These are phyloP conservation scores for Sarcoramphus papa DNA, from an alignment of 2,797 vertebrate species.

Conservation along the genomic window DNA sequence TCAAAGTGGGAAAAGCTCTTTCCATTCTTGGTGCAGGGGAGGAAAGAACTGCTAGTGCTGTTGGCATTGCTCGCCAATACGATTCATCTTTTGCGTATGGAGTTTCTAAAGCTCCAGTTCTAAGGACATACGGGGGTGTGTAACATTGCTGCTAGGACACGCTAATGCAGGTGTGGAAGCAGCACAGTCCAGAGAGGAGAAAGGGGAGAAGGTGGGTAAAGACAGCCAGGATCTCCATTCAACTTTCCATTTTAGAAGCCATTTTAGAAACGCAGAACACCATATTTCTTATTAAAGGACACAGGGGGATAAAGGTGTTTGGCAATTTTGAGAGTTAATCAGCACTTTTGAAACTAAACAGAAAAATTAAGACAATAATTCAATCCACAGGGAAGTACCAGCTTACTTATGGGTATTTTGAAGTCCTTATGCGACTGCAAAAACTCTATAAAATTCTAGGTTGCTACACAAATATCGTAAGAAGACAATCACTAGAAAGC, in stretches of 20 bases:
- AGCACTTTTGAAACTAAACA: not conserved
- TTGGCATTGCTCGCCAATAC: fast-evolving
- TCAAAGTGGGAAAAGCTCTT: not conserved
- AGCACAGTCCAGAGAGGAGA: not conserved
- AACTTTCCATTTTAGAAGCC: not conserved
- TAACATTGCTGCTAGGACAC: not conserved
- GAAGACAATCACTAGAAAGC: not conserved
- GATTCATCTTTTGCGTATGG: not conserved
- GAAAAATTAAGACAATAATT: not conserved
- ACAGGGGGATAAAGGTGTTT: not conserved
- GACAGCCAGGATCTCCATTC: not conserved
- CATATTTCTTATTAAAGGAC: not conserved
- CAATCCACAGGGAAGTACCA: not conserved
- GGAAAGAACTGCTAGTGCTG: not conserved
- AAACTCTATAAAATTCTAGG: not conserved
- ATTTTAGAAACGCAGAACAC: not conserved
- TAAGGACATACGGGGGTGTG: not conserved
- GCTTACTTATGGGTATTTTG: not conserved
- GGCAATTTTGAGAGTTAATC: not conserved
- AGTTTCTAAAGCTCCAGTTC: not conserved
- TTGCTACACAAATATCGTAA: not conserved
- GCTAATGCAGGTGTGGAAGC: not conserved
- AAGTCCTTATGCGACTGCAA: not conserved
- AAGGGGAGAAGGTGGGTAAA: not conserved
- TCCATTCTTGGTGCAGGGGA: not conserved